Conservation (phyloP, 2,113 vertebrate genomes). For the Nycticryphes semicollaris region DNA sequence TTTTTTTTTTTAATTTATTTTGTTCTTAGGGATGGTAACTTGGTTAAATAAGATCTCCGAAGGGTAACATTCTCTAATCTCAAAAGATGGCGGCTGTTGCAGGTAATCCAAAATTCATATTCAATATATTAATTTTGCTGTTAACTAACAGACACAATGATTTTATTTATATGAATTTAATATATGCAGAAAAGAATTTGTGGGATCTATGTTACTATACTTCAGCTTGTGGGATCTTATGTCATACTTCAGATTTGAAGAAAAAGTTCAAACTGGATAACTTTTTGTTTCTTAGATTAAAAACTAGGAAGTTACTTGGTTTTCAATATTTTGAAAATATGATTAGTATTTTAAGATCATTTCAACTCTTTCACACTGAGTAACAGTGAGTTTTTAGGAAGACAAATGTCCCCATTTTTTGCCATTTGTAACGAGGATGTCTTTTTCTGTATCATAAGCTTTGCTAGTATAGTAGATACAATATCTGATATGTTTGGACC, state of each 20-base stretch:
- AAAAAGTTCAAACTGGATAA: not conserved
- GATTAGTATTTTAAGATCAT: not conserved
- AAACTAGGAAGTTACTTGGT: not conserved
- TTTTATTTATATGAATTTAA: not conserved
- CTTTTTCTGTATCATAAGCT: not conserved
- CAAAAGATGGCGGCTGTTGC: constrained; percentile 49
- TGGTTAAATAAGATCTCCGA: not conserved
- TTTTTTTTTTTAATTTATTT: not conserved
- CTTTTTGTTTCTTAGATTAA: not conserved
- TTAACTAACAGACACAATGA: not conserved
- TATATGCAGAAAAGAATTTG: not conserved
- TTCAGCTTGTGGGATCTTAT: not conserved
- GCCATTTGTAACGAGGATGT: not conserved
- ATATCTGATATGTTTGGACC: not conserved
- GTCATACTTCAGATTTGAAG: not conserved
- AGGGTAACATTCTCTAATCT: not conserved
- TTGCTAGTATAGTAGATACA: not conserved
- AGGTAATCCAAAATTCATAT: constrained; percentile 26
- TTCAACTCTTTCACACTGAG: not conserved
- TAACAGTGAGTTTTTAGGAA: not conserved
- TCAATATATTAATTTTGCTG: not conserved
- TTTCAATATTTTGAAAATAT: not conserved
- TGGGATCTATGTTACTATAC: not conserved
- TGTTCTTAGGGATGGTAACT: not conserved
- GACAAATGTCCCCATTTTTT: not conserved